A percentile compares a stretch with the other conserved stretches of the same genome.
phyloP scores from a whole-genome alignment of 2,888 invertebrate genomes.

The Lydus trimaculatus region DNA sequence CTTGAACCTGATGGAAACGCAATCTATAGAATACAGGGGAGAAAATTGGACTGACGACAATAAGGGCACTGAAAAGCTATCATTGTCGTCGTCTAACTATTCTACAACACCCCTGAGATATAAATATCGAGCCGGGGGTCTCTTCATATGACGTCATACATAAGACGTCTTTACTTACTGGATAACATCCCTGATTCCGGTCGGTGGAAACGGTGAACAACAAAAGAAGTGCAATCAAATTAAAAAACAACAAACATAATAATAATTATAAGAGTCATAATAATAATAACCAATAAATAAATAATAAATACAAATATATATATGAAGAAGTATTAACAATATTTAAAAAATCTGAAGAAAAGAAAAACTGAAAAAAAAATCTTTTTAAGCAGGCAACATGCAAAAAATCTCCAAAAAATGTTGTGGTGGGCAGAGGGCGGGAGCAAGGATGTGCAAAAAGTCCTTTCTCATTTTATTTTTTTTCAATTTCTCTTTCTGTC shows the following conservation, averaged over 20 bases:
- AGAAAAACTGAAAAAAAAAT: conserved; percentile 62
- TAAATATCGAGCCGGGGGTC: conserved; percentile 5
- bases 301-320: conserved; percentile 14
- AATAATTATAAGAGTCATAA: conserved; percentile 33
- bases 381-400: conserved; percentile 76
- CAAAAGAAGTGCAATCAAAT: conserved; percentile 71
- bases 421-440: conserved; percentile 66
- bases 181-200: conserved; percentile 76
- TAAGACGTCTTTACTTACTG: conserved; percentile 69
- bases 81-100: conserved; percentile 24
- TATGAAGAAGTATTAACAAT: conserved; percentile 27
- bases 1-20: conserved; percentile 30
- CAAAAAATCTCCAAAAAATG: conserved; percentile 62
- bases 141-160: conserved; percentile 4
- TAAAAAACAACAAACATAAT: conserved; percentile 58
- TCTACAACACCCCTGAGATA: conserved; percentile 26
- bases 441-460: conserved; percentile 74
- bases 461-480: conserved; percentile 40
- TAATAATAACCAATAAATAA: conserved; percentile 30
- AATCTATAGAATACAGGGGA: conserved; percentile 27
- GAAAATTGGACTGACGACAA: conserved; percentile 15
- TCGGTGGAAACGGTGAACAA: conserved; percentile 68
- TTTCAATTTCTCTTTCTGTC: conserved; percentile 49
- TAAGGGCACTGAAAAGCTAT: conserved; percentile 20
- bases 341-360: conserved; percentile 52